phyloP scores from a whole-genome alignment of 1,140 invertebrate genomes.

The Brachionus angularis region DNA sequence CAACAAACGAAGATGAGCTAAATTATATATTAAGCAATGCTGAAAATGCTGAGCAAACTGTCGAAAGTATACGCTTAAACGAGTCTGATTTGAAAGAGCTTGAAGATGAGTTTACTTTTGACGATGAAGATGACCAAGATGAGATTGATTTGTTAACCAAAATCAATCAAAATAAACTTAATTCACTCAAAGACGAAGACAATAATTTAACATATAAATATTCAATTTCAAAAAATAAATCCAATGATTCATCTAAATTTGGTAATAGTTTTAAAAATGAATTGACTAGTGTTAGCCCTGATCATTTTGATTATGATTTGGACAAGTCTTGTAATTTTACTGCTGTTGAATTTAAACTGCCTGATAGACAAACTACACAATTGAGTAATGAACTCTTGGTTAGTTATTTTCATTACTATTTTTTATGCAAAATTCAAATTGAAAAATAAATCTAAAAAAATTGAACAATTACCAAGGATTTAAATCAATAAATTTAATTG shows the following conservation, averaged over 20 bases:
- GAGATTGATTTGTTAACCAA: too few relatives aligned
- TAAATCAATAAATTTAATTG: too few relatives aligned
- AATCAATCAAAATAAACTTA: too few relatives aligned
- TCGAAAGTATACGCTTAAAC: constrained; percentile 23
- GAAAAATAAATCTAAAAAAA: too few relatives aligned
- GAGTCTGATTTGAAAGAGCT: constrained; percentile 36
- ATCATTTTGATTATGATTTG: constrained; percentile 3
- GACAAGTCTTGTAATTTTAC: constrained; percentile 5
- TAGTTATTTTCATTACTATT: too few relatives aligned
- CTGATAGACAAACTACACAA: background rate
- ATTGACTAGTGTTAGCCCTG: constrained; percentile 14
- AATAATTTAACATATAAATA: background rate
- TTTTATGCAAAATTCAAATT: too few relatives aligned
- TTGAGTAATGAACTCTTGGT: constrained; percentile 4
- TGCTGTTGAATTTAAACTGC: background rate
- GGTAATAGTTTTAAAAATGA: constrained; percentile 21
- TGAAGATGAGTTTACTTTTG: constrained; percentile 22
- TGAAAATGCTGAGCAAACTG: constrained; percentile 11
- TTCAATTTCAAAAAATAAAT: background rate
- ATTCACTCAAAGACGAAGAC: constrained; percentile 11
- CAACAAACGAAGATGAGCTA: background rate
- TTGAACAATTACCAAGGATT: too few relatives aligned
- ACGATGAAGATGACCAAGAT: constrained; percentile 22
- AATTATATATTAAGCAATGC: background rate
- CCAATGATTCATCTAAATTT: background rate